A percentile compares a stretch with the other conserved stretches of the same genome.
These are phyloP conservation scores for Toxotes jaculatrix DNA, from an alignment of 2,113 vertebrate genomes.

Conservation along the genomic window DNA sequence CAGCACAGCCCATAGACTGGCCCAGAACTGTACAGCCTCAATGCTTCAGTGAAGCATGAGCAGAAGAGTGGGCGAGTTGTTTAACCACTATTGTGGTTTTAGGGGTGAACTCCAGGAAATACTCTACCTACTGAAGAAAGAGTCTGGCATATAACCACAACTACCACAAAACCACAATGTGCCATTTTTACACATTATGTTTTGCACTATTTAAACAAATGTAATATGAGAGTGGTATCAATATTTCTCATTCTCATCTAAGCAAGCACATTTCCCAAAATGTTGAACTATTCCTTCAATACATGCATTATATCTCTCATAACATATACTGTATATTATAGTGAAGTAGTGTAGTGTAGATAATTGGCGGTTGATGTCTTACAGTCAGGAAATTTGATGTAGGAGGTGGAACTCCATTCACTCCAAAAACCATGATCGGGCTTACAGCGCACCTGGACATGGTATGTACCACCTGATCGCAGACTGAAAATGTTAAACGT, in stretches of 20 bases:
- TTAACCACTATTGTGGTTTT: not conserved
- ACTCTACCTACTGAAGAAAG: not conserved
- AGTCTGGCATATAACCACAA: not conserved
- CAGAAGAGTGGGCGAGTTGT: not conserved
- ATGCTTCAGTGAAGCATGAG: not conserved
- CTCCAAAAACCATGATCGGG: constrained; percentile 89
- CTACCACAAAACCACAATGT: not conserved
- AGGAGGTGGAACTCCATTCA: constrained; percentile 82
- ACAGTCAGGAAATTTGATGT: constrained; percentile 82
- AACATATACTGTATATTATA: not conserved
- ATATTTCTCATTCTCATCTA: not conserved
- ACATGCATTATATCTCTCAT: not conserved
- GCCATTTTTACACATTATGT: no score
- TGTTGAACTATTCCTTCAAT: not conserved
- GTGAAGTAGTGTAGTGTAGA: not conserved
- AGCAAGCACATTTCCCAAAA: not conserved
- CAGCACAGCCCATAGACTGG: not conserved
- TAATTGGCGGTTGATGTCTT: constrained; percentile 52
- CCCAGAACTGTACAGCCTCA: not conserved
- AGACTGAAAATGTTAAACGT: constrained; percentile 89
- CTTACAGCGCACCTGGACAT: constrained; percentile 92
- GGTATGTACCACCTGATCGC: constrained; percentile 87
- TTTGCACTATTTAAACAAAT: not conserved
- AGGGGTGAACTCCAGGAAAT: not conserved
- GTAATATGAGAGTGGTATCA: not conserved